Conservation (phyloP, 2,797 vertebrate genomes). For the Delichon dasypus region DNA sequence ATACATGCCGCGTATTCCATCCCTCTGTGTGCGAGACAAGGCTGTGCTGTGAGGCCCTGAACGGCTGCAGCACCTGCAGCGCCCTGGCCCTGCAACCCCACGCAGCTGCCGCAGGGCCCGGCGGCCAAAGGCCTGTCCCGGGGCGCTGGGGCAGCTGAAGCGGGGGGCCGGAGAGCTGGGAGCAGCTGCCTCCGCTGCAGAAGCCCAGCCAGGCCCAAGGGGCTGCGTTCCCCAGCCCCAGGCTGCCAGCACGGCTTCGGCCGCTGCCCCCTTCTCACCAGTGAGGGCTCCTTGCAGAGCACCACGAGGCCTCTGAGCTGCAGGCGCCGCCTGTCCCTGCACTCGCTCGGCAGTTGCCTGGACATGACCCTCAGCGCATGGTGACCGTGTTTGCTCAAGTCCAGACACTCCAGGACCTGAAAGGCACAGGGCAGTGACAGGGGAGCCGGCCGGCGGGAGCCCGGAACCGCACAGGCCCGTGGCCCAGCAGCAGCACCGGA, state of each 20-base stretch:
- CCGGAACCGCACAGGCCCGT: not conserved
- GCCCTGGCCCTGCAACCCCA: not conserved
- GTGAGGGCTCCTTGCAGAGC: not conserved
- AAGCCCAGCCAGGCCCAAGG: not conserved
- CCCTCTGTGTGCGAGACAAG: not conserved
- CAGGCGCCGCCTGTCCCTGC: not conserved
- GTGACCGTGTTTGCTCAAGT: not conserved
- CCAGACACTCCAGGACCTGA: not conserved
- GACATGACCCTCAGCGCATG: not conserved
- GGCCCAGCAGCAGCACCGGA: not conserved
- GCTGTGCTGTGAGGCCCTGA: not conserved
- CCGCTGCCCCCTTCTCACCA: not conserved
- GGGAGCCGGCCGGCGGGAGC: not conserved
- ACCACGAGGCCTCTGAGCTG: not conserved
- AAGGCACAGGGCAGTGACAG: not conserved
- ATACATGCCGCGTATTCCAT: not conserved
- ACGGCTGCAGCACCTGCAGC: not conserved
- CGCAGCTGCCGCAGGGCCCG: not conserved
- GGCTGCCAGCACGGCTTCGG: too few species aligned
- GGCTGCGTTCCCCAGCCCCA: not conserved
- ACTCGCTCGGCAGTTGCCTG: not conserved
- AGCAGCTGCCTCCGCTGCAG: not conserved
- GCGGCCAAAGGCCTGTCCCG: not conserved
- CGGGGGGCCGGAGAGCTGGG: not conserved
- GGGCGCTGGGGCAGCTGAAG: not conserved